A percentile compares a stretch with the other conserved stretches of the same genome.
Evolutionary conservation across 2,113 vertebrate genomes (phyloP).

Genomic region (Cololabis saira): DNA sequence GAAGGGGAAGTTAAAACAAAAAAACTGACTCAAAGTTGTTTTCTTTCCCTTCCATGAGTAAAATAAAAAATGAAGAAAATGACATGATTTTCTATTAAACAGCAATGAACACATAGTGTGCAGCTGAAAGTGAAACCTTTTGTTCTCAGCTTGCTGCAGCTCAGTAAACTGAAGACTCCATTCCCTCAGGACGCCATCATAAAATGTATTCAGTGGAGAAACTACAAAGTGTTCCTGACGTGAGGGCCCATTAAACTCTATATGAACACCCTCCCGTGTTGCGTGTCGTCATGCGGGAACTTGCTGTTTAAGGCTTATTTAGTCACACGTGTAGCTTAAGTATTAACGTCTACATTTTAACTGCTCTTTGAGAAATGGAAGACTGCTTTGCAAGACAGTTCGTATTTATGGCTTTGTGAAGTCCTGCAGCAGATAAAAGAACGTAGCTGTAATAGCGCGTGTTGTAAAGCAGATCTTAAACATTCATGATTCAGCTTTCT

Average conservation of each 20-base stretch:
- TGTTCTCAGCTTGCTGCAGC: conserved; percentile 10
- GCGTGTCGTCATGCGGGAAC: neutral
- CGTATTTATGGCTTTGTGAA: conserved; percentile 5
- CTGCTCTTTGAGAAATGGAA: neutral
- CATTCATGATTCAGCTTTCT: conserved; percentile 56
- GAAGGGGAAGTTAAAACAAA: too few relatives aligned
- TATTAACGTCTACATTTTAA: conserved; percentile 2
- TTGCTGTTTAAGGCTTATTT: conserved; percentile 13
- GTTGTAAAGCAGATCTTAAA: conserved; percentile 46
- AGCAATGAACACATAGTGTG: neutral
- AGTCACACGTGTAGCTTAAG: conserved; percentile 13
- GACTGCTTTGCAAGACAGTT: conserved; percentile 2
- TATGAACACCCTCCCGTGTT: neutral
- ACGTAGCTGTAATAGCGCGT: conserved; percentile 34
- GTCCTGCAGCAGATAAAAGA: neutral
- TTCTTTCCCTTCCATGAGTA: too few relatives aligned
- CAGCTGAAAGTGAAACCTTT: conserved; percentile 25
- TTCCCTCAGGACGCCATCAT: conserved; percentile 4
- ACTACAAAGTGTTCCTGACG: conserved; percentile 15
- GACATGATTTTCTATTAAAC: neutral
- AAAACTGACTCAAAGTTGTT: too few relatives aligned
- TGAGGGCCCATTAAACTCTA: conserved; percentile 27
- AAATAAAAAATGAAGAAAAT: neutral
- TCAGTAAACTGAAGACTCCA: conserved; percentile 9
- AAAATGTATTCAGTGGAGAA: conserved; percentile 33